Percentiles rank a stretch among this genome's conserved stretches.
phyloP scores from a whole-genome alignment of 2,888 invertebrate species.

The Lathronympha strigana region DNA sequence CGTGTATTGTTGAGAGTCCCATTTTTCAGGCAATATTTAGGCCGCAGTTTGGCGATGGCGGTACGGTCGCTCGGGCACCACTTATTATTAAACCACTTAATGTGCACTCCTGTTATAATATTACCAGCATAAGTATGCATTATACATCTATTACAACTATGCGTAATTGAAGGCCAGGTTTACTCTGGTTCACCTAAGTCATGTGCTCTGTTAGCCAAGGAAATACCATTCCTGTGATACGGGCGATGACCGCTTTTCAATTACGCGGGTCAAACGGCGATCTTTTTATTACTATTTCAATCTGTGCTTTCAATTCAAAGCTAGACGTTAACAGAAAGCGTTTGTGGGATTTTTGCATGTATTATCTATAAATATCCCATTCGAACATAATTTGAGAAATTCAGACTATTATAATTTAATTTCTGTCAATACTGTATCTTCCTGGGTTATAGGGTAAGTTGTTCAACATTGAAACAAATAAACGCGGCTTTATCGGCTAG shows the following conservation, averaged over 20 bases:
- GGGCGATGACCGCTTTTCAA: constrained; percentile 77
- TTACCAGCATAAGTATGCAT: neutral
- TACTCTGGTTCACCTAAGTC: neutral
- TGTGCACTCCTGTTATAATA: neutral
- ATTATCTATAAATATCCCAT: too few species aligned
- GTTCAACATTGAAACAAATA: too few species aligned
- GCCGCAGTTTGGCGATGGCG: constrained; percentile 70
- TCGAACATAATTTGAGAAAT: too few species aligned
- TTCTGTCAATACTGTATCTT: too few species aligned
- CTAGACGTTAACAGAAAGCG: constrained; percentile 50
- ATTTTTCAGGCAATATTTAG: constrained; percentile 73
- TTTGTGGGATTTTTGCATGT: too few species aligned
- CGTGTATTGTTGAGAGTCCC: constrained; percentile 56
- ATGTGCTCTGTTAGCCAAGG: neutral
- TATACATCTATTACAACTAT: neutral
- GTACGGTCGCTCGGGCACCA: constrained; percentile 71
- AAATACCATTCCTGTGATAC: constrained; percentile 45
- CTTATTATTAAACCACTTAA: neutral
- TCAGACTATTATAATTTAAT: constrained; percentile 44
- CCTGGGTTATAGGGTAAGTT: too few species aligned
- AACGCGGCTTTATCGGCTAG: too few species aligned
- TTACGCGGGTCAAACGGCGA: constrained; percentile 69
- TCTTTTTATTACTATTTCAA: constrained; percentile 45
- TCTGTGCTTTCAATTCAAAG: too few species aligned
- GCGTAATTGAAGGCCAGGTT: neutral